Evolutionary conservation across 2,797 vertebrate genomes (phyloP), one percentile per base, ranked within the genome.

Genomic region (Galaxias olidus): DNA sequence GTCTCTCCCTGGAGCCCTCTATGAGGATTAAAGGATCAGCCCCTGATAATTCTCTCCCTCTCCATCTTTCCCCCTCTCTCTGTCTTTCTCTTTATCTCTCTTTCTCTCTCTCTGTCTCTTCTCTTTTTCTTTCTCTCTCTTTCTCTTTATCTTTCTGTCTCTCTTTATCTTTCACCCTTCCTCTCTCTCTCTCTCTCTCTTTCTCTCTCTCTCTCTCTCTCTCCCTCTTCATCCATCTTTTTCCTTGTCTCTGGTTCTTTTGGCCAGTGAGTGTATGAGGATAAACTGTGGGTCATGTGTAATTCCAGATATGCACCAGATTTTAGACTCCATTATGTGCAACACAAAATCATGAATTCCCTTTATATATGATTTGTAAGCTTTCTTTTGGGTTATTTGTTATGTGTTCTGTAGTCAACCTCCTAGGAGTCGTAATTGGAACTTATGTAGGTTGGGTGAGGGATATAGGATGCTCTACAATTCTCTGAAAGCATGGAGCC

Each of bases 1-100:
- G 76, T 75, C 62, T 75, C 66, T 77, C 80, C 84, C 78, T 73
- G 54, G 76, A 87, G 81, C 74, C 73, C 69, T 80, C 80, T 78
- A 72, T 77, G 79, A 44, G 83, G 89, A 90, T 90, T 90, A 89
- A 86, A 84, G 84, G 82, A 89, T 90, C 86, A 91, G 71, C 70
- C 74, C 75, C 65, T 82, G 76, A 81, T 87, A 63, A 89, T 83
- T 17, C 56, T 59, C 30, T 56, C 40, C 46, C 7, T 47, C 19
- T n/a, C 45, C 56, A 4, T 51, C 55, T 15, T 3, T 56, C 15
- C 42, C 20, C 65, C 20, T 61, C 9, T 47, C n/a, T 57, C 1
- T 45, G 1, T 71, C 15, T 53, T n/a, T 47, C 40, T 49, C 40
- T 13, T 1, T 42, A 17, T 56, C 3, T 44, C 13, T 55, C 9